These are phyloP conservation scores for Nebria ingens DNA, from an alignment of 1,140 invertebrate species.

Conservation along the genomic window DNA sequence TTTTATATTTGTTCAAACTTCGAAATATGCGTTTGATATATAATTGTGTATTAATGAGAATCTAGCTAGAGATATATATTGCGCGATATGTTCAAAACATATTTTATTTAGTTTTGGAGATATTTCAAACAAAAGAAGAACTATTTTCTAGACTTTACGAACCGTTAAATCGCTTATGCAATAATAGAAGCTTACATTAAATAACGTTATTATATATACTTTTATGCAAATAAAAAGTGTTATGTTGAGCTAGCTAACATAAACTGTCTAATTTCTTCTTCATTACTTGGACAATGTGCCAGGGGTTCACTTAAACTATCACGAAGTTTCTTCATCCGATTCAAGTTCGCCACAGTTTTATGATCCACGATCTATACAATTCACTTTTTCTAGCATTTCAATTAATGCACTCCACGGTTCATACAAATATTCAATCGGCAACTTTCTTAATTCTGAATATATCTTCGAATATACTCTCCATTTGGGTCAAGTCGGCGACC, in stretches of 20 bases:
- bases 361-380: constrained; percentile 84
- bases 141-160: too few species aligned
- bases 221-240: too few species aligned
- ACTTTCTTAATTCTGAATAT: constrained; percentile 69
- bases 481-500: constrained; percentile 82
- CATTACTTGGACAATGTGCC: constrained; percentile 51
- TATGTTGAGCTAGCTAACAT: constrained; percentile 6
- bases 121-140: too few species aligned
- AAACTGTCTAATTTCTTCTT: constrained; percentile 41
- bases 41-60: too few species aligned
- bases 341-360: constrained; percentile 65
- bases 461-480: constrained; percentile 80
- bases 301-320: constrained; percentile 31
- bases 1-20: too few species aligned
- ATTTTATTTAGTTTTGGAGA: too few species aligned
- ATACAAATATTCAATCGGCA: constrained; percentile 77
- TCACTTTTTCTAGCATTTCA: constrained; percentile 61
- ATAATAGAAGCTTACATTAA: too few species aligned
- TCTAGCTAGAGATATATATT: too few species aligned
- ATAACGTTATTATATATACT: too few species aligned
- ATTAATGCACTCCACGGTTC: constrained; percentile 82
- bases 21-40: too few species aligned
- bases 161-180: too few species aligned
- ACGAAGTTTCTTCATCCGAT: constrained; percentile 73
- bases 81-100: too few species aligned